Evolutionary conservation across 2,113 vertebrate species (phyloP).

Genomic region (Gulo gulo): DNA sequence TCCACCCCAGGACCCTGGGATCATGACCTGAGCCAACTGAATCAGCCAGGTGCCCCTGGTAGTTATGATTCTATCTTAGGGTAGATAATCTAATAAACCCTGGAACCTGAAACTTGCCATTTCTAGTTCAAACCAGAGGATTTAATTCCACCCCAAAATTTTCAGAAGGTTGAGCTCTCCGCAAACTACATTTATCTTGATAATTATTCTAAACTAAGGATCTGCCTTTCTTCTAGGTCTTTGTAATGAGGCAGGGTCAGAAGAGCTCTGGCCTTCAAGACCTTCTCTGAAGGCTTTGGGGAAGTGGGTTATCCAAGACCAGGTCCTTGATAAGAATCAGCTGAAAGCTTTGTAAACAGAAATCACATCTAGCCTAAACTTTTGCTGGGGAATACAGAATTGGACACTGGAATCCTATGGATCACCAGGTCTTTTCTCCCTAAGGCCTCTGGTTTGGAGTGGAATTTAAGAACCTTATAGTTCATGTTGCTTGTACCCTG

Average conservation of each 20-base stretch:
- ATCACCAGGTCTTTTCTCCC: not conserved
- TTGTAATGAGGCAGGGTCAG: not conserved
- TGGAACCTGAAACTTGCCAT: not conserved
- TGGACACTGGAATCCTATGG: not conserved
- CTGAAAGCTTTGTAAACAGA: not conserved
- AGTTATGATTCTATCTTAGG: not conserved
- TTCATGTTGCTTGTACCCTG: not conserved
- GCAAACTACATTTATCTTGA: not conserved
- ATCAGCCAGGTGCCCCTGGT: not conserved
- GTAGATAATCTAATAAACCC: not conserved
- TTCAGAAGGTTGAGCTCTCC: not conserved
- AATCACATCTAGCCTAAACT: not conserved
- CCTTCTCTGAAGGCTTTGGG: not conserved
- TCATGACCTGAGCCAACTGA: no score
- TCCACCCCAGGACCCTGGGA: no score
- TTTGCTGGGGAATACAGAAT: not conserved
- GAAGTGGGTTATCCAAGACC: not conserved
- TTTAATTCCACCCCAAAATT: not conserved
- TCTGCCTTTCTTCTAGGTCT: not conserved
- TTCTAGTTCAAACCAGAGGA: not conserved
- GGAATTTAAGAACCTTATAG: not conserved
- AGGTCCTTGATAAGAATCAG: not conserved
- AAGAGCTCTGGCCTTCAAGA: not conserved
- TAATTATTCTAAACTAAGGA: not conserved
- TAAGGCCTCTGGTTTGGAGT: not conserved